Base-by-base conservation (phyloP, 2,797 vertebrate genomes). In the Leuciscus waleckii region DNA sequence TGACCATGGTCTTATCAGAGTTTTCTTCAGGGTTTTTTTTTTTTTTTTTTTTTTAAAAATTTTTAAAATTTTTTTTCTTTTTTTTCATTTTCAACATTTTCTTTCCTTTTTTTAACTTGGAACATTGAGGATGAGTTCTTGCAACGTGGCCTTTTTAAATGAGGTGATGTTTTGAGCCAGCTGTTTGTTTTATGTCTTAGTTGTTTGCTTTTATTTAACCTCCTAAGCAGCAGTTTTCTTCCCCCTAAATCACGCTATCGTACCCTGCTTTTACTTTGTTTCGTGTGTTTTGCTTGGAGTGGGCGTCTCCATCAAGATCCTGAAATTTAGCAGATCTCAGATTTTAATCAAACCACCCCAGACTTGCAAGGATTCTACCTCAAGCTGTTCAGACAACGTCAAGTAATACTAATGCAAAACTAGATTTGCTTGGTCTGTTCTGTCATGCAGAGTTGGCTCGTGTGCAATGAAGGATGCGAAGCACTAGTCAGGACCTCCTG, bases 281-380 rank as follows among this genome's bases (percentile, higher is more conserved):
- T n/a, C 9, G 19, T 41, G 6, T 11, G 4, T 61, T n/a, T 3
- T 17, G 39, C 32, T 26, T 49, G 29, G 29, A 67, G 39, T 68
- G 29, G 68, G 26, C 16, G 6, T 89, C 65, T 81, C 46, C 21
- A 39, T 67, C 26, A 9, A 67, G 65, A 93, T 90, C 90, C 87
- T 88, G 91, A 90, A 90, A 85, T 90, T 89, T 84, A 21, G 51
- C 21, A 1, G 35, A 81, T 74, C 56, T 70, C n/a, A 14, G 7
- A 85, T 79, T 85, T 80, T 80, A 73, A 73, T 63, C 21, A 37
- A 73, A 79, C 67, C 68, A 81, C 79, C 54, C 86, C 77, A 86
- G 84, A 87, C 84, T 95, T 93, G 94, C 93, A 94, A 95, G 94
- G 94, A 95, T 96, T 95, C 95, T 96, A 96, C 95, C 95, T 96